phyloP scores from a whole-genome alignment of 2,797 vertebrate species.

The Bovichtus diacanthus region DNA sequence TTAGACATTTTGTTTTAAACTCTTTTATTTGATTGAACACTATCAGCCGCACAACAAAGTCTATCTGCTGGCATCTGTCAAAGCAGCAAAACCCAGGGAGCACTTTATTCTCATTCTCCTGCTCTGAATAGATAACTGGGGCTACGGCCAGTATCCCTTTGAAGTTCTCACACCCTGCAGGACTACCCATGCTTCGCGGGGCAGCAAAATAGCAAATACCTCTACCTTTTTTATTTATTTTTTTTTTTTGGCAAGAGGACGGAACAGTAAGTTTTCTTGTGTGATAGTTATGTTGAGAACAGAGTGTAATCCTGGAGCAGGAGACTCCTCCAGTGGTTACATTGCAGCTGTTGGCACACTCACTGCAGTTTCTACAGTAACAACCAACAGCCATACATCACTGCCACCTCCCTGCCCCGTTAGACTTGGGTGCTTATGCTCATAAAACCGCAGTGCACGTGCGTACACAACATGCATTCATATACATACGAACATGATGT shows the following conservation, averaged over 20 bases:
- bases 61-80: slow-evolving; percentile 65
- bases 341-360: slow-evolving; percentile 68
- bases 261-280: slow-evolving; percentile 35
- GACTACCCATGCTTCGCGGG: not conserved
- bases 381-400: slow-evolving; percentile 78
- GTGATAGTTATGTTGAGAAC: slow-evolving; percentile 40
- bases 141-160: slow-evolving; percentile 35
- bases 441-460: slow-evolving; percentile 43
- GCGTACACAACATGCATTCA: slow-evolving; percentile 26
- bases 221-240: slow-evolving; percentile 22
- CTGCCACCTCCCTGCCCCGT: slow-evolving; percentile 70
- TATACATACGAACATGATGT: slow-evolving; percentile 34
- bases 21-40: slow-evolving; percentile 71
- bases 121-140: slow-evolving; percentile 60
- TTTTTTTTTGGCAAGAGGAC: slow-evolving; percentile 34
- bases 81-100: slow-evolving; percentile 46
- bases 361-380: slow-evolving; percentile 79
- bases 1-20: slow-evolving; percentile 58
- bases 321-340: slow-evolving; percentile 59
- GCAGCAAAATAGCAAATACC: slow-evolving; percentile 1
- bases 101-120: slow-evolving; percentile 55
- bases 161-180: slow-evolving; percentile 28
- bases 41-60: slow-evolving; percentile 44
- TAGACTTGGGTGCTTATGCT: slow-evolving; percentile 62
- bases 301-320: slow-evolving; percentile 43